Evolutionary conservation across 1,140 invertebrate species (phyloP).

Genomic region (Nymphalis io): DNA sequence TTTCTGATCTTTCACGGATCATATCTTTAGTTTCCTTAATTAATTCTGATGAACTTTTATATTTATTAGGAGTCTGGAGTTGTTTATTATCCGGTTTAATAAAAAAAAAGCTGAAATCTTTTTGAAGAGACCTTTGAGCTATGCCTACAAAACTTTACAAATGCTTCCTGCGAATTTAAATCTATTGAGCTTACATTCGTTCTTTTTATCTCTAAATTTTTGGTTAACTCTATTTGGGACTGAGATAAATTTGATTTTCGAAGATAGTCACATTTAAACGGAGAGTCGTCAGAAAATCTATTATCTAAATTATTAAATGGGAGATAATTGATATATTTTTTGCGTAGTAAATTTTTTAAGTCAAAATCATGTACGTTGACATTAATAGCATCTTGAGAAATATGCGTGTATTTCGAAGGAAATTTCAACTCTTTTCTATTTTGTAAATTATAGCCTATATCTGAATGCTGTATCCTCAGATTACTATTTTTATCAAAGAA

Average conservation of each 20-base stretch:
- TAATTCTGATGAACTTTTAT: slow-evolving; percentile 55
- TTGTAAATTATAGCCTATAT: background rate
- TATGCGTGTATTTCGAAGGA: background rate
- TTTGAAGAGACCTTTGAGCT: background rate
- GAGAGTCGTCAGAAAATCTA: background rate
- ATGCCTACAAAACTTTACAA: background rate
- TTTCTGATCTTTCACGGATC: slow-evolving; percentile 38
- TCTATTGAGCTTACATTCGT: background rate
- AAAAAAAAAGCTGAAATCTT: slow-evolving; percentile 54
- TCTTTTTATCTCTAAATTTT: background rate
- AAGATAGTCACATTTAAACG: background rate
- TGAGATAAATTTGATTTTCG: background rate
- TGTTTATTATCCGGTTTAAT: slow-evolving; percentile 37
- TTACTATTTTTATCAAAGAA: background rate
- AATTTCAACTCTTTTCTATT: background rate
- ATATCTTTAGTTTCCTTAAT: slow-evolving; percentile 54
- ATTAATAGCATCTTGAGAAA: background rate
- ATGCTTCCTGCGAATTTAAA: background rate
- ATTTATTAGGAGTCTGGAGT: slow-evolving; percentile 27
- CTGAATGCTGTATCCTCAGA: background rate
- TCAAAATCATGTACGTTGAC: background rate
- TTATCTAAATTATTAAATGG: background rate
- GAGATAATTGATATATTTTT: background rate
- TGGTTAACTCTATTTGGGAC: background rate
- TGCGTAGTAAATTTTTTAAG: background rate